Percentiles rank a stretch among this genome's conserved stretches.
phyloP scores from a whole-genome alignment of 2,797 vertebrate genomes.

The Sparus aurata region DNA sequence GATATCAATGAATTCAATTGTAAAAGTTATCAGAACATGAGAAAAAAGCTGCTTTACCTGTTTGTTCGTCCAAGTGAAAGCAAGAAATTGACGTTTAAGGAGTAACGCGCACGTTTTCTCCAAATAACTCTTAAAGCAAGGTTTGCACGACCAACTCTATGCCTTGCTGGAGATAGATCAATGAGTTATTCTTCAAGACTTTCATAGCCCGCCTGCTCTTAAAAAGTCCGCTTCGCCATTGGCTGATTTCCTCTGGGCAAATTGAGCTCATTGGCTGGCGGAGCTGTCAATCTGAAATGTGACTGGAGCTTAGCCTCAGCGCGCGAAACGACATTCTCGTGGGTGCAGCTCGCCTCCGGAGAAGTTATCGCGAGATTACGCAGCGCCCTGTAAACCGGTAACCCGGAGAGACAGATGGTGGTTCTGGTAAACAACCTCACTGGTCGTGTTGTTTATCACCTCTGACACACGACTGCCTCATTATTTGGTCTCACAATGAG shows the following conservation, averaged over 20 bases:
- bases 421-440: constrained; percentile 55
- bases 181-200: constrained; percentile 88
- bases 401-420: constrained; percentile 44
- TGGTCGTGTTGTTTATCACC: background rate
- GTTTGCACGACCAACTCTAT: constrained; percentile 62
- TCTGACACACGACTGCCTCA: background rate
- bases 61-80: constrained; percentile 69
- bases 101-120: constrained; percentile 58
- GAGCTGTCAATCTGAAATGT: constrained; percentile 61
- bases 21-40: constrained; percentile 48
- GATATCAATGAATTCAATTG: constrained; percentile 50
- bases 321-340: constrained; percentile 89
- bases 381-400: background rate
- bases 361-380: constrained; percentile 80
- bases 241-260: constrained; percentile 1
- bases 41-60: constrained; percentile 72
- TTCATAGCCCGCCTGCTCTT: constrained; percentile 81
- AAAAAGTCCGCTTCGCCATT: constrained; percentile 55
- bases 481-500: background rate
- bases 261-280: constrained; percentile 57
- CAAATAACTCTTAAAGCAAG: constrained; percentile 58
- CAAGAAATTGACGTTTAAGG: constrained; percentile 55
- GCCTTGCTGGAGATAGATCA: constrained; percentile 82
- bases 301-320: constrained; percentile 85
- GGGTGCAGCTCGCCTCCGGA: constrained; percentile 67